Evolutionary conservation across 2,888 invertebrate genomes (phyloP).

Genomic region (Antheraea assamensis): DNA sequence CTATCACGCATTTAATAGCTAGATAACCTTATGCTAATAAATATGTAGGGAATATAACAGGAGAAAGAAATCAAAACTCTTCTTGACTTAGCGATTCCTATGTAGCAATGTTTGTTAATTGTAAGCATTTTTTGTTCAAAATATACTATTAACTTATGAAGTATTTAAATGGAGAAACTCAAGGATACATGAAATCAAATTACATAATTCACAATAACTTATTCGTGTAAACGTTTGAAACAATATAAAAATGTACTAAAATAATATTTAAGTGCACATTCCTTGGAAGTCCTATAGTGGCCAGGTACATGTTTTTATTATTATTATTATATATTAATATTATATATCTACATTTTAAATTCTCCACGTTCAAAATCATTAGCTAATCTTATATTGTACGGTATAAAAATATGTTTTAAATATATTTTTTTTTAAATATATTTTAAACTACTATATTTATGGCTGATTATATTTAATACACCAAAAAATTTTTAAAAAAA

Average conservation of each 20-base stretch:
- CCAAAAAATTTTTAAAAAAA: not conserved
- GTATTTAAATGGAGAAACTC: not conserved
- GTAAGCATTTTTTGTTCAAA: too few relatives aligned
- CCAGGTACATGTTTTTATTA: not conserved
- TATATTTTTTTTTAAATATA: not conserved
- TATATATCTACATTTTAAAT: not conserved
- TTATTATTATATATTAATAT: not conserved
- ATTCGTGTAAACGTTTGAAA: not conserved
- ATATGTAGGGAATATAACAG: not conserved
- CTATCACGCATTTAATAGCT: not conserved
- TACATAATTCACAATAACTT: not conserved
- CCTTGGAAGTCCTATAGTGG: not conserved
- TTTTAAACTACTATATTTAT: not conserved
- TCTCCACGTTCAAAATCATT: not conserved
- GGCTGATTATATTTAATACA: not conserved
- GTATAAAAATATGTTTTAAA: slow-evolving; percentile 8
- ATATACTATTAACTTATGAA: not conserved
- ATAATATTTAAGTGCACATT: not conserved
- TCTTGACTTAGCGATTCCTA: not conserved
- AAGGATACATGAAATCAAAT: not conserved
- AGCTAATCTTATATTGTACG: slow-evolving; percentile 9
- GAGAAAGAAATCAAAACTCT: not conserved
- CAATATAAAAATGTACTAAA: not conserved
- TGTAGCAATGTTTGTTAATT: not conserved
- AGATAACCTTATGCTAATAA: not conserved